Conservation (phyloP, 2,113 vertebrate species). For the Antidorcas marsupialis region DNA sequence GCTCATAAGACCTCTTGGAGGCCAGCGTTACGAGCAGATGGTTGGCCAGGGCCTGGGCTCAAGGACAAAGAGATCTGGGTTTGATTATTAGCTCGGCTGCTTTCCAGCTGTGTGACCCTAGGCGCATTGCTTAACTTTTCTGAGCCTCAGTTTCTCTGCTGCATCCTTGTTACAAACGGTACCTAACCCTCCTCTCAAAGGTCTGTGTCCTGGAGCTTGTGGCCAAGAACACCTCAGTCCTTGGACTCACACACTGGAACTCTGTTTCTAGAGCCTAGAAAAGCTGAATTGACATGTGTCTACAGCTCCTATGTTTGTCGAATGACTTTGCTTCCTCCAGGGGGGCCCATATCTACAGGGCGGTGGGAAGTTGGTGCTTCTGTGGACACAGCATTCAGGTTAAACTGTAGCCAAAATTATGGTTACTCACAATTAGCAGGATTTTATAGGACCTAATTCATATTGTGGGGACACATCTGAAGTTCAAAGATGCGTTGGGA, state of each 20-base stretch:
- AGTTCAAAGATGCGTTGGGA: neutral
- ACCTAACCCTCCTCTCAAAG: neutral
- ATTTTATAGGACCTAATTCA: neutral
- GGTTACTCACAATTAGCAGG: neutral
- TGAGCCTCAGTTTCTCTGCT: neutral
- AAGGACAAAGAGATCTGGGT: neutral
- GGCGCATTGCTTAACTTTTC: neutral
- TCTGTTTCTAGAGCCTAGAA: neutral
- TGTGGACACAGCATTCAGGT: neutral
- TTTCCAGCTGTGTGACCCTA: neutral
- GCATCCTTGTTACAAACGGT: neutral
- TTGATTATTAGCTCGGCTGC: neutral
- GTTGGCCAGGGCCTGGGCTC: neutral
- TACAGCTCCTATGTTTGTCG: neutral
- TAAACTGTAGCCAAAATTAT: conserved; percentile 19
- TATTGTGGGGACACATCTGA: neutral
- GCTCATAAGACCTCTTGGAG: neutral
- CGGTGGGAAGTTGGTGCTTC: neutral
- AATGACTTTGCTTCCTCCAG: neutral
- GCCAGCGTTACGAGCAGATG: neutral
- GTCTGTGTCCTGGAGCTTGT: neutral
- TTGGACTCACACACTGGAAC: neutral
- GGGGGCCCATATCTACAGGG: neutral
- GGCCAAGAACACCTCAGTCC: neutral
- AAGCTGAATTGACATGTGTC: neutral